A percentile compares a stretch with the other conserved stretches of the same genome.
Evolutionary conservation across 2,797 vertebrate genomes (phyloP).

Genomic region (Buceros bicornis): DNA sequence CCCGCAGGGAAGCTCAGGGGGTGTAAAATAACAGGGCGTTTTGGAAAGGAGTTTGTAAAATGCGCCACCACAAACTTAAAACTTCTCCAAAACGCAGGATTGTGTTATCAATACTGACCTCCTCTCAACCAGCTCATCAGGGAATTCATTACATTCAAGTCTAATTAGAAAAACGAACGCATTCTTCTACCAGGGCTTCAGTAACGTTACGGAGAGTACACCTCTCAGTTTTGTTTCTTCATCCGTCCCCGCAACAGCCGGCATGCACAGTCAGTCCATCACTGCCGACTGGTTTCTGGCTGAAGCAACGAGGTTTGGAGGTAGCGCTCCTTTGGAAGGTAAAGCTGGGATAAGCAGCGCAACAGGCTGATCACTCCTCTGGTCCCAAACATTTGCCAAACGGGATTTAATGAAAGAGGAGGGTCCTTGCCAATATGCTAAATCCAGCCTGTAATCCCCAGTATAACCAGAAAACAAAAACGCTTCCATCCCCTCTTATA

Average conservation of each 20-base stretch:
- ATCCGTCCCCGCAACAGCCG: neutral
- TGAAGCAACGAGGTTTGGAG: neutral
- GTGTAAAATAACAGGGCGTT: constrained; percentile 22
- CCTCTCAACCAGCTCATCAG: neutral
- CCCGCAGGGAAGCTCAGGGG: neutral
- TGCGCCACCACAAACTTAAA: neutral
- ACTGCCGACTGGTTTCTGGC: neutral
- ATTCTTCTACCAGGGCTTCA: neutral
- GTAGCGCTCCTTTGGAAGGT: constrained; percentile 6
- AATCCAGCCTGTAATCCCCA: constrained; percentile 71
- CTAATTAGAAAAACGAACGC: neutral
- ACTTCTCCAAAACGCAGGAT: neutral
- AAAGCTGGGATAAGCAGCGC: constrained; percentile 18
- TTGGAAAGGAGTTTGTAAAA: neutral
- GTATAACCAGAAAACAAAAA: constrained; percentile 75
- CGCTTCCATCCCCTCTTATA: constrained; percentile 64
- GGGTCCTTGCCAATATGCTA: constrained; percentile 57
- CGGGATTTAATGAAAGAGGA: constrained; percentile 74
- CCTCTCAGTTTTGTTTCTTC: neutral
- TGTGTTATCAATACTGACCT: neutral
- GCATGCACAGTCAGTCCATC: neutral
- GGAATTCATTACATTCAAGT: neutral
- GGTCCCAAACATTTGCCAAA: constrained; percentile 65
- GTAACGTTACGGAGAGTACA: neutral
- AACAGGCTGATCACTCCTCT: constrained; percentile 18